Evolutionary conservation across 2,888 invertebrate species (phyloP), one percentile per base, ranked within the genome.

Genomic region (Leucozona laternaria): DNA sequence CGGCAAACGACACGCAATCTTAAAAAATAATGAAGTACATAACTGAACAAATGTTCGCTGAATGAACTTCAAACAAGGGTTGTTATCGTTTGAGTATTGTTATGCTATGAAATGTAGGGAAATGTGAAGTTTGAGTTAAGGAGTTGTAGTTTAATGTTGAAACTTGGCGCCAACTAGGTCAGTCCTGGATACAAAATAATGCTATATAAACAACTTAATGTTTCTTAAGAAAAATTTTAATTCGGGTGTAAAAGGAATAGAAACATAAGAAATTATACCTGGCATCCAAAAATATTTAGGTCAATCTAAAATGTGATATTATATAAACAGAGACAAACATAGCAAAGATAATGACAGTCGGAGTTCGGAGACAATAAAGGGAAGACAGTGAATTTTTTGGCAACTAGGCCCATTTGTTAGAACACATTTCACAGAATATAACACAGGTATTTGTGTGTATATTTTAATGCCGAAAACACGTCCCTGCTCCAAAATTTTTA

Each of bases 241-340:
- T 1, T n/a, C 4, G 8, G 15, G 43, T 13, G 43, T 43, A 43
- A 7, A 43, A 20, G 11, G 20, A 13, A 5, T 13, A 13, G 4
- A 50, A 20, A 22, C 5, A 15, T 4, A 25, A 6, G 1, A 53
- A 28, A 0, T 5, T 28, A 28, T 28, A 28, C 6, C n/a, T n/a
- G n/a, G n/a, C 25, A 15, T 20, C 2, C 7, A 55, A 4, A 10
- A 0, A 11, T 37, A 81, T 70, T 81, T 72, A 28, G 83, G 79
- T 83, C 78, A 78, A 73, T 73, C 28, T 45, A 68, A n/a, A n/a
- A 45, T 60, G 68, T 34, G 62, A 8, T 34, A 11, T 31, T 31
- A 8, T n/a, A n/a, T n/a, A n/a, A n/a, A n/a, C n/a, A n/a, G n/a
- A n/a, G n/a, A n/a, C n/a, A n/a, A n/a, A n/a, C n/a, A n/a, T n/a